phyloP scores from a whole-genome alignment of 2,888 invertebrate genomes.

The Eupithecia dodoneata region DNA sequence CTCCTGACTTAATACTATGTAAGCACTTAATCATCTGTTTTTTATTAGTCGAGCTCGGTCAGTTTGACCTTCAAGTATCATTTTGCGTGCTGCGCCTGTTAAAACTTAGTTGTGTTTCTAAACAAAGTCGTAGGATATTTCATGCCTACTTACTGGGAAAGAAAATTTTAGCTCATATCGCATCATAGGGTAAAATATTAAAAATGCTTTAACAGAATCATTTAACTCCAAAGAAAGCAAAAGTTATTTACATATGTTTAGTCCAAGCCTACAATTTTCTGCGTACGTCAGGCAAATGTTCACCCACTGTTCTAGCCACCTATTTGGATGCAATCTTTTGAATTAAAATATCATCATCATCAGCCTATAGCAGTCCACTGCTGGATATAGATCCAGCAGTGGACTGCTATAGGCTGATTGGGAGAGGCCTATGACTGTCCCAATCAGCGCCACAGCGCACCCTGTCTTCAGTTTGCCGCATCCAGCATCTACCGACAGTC shows the following conservation, averaged over 20 bases:
- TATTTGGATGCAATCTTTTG: too few relatives aligned
- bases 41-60: slow-evolving; percentile 21
- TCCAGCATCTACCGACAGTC: too few relatives aligned
- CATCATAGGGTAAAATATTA: too few relatives aligned
- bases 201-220: too few relatives aligned
- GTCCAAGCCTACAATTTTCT: not conserved
- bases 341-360: too few relatives aligned
- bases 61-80: slow-evolving; percentile 19
- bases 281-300: not conserved
- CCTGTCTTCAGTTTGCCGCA: too few relatives aligned
- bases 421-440: too few relatives aligned
- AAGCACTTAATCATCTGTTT: slow-evolving; percentile 31
- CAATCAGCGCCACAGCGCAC: too few relatives aligned
- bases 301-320: not conserved
- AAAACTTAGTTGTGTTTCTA: not conserved
- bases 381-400: too few relatives aligned
- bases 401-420: too few relatives aligned
- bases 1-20: slow-evolving; percentile 33
- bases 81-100: not conserved
- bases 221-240: too few relatives aligned
- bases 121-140: not conserved
- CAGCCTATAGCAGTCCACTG: too few relatives aligned
- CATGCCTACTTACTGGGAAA: not conserved
- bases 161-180: not conserved
- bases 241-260: not conserved